phyloP scores from a whole-genome alignment of 2,113 vertebrate species.

The Hippocampus barbouri region DNA sequence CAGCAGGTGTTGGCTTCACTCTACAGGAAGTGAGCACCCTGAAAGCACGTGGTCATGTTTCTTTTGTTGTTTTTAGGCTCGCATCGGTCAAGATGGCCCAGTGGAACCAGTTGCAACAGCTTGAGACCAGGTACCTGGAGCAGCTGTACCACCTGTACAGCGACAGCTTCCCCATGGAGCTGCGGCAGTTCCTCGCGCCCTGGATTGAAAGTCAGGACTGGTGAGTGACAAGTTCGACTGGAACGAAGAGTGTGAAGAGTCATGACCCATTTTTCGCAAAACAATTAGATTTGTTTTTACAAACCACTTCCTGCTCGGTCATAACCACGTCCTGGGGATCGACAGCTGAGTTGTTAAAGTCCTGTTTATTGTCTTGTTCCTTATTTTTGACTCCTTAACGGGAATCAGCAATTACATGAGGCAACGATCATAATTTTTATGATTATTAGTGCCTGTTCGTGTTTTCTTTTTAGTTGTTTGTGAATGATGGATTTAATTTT shows the following conservation, averaged over 20 bases:
- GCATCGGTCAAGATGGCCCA: slow-evolving; percentile 84
- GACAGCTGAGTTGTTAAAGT: too few relatives aligned
- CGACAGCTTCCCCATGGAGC: slow-evolving; percentile 98
- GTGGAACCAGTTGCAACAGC: slow-evolving; percentile 98
- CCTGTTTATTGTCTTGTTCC: slow-evolving; percentile 6
- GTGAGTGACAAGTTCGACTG: slow-evolving; percentile 62
- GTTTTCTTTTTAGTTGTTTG: not conserved
- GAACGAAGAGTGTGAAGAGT: not conserved
- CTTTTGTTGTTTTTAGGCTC: slow-evolving; percentile 22
- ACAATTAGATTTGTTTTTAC: not conserved
- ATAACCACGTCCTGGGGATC: not conserved
- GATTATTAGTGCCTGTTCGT: not conserved
- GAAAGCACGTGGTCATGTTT: not conserved
- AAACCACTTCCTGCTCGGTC: not conserved
- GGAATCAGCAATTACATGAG: not conserved
- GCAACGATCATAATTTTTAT: not conserved
- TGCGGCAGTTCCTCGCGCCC: slow-evolving; percentile 92
- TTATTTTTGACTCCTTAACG: not conserved
- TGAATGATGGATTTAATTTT: not conserved
- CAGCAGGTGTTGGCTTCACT: not conserved
- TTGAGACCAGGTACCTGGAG: slow-evolving; percentile 94
- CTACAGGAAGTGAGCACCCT: not conserved
- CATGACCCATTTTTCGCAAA: not conserved
- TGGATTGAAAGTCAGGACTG: slow-evolving; percentile 99
- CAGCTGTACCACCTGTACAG: slow-evolving; percentile 98